These are phyloP conservation scores for Cyprichromis sp. DNA, from an alignment of 2,113 vertebrate genomes.

Conservation along the genomic window DNA sequence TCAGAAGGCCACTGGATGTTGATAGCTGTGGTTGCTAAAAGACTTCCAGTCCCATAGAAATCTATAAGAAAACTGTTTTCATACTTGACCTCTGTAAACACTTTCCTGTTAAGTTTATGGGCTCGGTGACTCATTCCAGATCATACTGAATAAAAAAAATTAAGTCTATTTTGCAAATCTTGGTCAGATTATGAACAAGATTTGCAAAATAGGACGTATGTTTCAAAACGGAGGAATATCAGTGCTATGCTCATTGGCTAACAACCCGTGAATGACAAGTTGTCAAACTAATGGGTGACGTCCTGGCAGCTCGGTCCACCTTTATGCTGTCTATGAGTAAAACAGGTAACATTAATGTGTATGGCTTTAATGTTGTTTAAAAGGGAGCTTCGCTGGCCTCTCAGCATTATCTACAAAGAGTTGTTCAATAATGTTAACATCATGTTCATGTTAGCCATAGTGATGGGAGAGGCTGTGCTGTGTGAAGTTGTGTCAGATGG, in stretches of 20 bases:
- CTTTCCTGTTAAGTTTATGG: not conserved
- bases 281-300: not conserved
- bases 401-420: not conserved
- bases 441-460: not conserved
- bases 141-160: not conserved
- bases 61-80: not conserved
- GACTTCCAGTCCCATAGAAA: not conserved
- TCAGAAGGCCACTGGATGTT: fast-evolving
- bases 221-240: not conserved
- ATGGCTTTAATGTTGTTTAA: not conserved
- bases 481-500: not conserved
- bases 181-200: not conserved
- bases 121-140: not conserved
- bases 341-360: not conserved
- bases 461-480: not conserved
- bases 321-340: not conserved
- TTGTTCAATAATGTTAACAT: not conserved
- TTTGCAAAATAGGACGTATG: not conserved
- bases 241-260: not conserved
- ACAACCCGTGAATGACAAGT: not conserved
- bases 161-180: not conserved
- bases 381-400: not conserved
- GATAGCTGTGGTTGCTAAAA: not conserved
- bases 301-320: not conserved
- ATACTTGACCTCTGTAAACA: not conserved